These are phyloP conservation scores for Brachypteracias leptosomus DNA, from an alignment of 2,113 vertebrate genomes.

Conservation along the genomic window DNA sequence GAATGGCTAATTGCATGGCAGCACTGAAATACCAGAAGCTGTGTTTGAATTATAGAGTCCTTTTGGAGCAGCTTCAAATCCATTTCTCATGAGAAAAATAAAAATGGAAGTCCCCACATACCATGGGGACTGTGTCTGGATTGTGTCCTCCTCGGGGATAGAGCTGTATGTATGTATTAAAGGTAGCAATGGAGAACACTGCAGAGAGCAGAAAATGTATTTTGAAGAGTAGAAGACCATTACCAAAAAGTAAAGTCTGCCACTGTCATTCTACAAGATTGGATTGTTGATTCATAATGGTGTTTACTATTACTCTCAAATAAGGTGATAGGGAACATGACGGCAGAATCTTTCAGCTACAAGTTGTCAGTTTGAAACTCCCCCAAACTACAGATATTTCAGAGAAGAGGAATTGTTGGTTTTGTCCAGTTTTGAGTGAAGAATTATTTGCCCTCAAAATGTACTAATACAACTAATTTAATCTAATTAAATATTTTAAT, in stretches of 20 bases:
- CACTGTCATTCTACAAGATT: not conserved
- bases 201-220: not conserved
- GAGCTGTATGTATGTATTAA: constrained; percentile 11
- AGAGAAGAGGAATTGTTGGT: not conserved
- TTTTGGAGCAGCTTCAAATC: not conserved
- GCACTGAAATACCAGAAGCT: constrained; percentile 33
- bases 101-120: not conserved
- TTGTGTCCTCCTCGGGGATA: not conserved
- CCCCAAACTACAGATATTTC: not conserved
- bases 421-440: not conserved
- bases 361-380: not conserved
- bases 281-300: rapidly evolving
- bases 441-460: not conserved
- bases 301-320: not conserved
- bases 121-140: not conserved
- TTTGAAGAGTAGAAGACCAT: not conserved
- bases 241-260: not conserved
- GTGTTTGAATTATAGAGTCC: not conserved
- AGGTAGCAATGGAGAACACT: not conserved
- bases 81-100: constrained; percentile 38
- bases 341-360: not conserved
- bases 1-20: not conserved
- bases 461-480: not conserved
- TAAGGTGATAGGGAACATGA: not conserved
- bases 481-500: not conserved